Evolutionary conservation across 2,888 invertebrate genomes (phyloP), one percentile per base, ranked within the genome.

Genomic region (Aspidapion aeneum): DNA sequence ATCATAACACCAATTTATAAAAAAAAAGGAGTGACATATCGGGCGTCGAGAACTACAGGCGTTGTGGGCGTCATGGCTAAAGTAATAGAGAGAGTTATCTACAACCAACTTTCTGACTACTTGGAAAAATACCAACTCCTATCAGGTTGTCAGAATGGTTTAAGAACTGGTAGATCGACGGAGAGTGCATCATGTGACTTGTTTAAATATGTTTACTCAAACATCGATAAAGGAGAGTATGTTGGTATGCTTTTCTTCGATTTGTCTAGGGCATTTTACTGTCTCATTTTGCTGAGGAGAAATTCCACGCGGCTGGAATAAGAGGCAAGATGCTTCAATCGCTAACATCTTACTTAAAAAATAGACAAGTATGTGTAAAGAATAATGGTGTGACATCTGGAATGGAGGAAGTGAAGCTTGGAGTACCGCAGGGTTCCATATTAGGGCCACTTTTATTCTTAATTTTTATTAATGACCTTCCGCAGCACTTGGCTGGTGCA

Each of bases 151-250:
- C 18, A 21, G 18, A 18, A 21, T 52, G 20, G 1, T 21, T 63
- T 81, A 80, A 68, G 56, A 58, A 67, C 55, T 66, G 51, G 54
- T 19, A 49, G 54, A 49, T 56, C 55, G 49, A 1, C 58, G 48
- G 9, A 61, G 7, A 16, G 7, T 22, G 9, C 56, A 57, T 16
- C 19, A 22, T 51, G 48, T 63, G 2, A 56, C 17, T 7, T 35
- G 22, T n/a, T 60, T 60, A n/a, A 62, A 16, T 16, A 35, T 35
- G 12, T 35, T 35, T 35, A 35, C 35, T 3, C 35, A 35, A 35
- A 35, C 12, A 35, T 35, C 12, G 35, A 35, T 35, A 35, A 35
- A 35, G 35, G 35, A 35, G 35, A 35, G 35, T n/a, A n/a, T n/a
- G n/a, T 35, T 35, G 35, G 35, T 35, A 12, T 12, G 35, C 35